phyloP scores from a whole-genome alignment of 2,797 vertebrate genomes.

The Callimico goeldii region DNA sequence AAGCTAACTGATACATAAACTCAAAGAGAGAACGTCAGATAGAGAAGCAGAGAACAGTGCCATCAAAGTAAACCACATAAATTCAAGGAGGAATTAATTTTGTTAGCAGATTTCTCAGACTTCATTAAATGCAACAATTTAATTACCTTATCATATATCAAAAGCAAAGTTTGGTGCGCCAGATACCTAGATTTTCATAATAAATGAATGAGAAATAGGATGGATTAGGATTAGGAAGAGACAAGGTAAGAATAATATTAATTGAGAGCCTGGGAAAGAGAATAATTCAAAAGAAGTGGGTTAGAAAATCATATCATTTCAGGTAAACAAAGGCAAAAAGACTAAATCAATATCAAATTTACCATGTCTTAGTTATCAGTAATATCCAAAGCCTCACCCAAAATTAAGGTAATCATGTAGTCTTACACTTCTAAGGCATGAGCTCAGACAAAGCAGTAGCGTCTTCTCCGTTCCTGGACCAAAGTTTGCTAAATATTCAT shows the following conservation, averaged over 20 bases:
- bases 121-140: conserved; percentile 9
- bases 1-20: neutral
- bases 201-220: neutral
- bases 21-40: neutral
- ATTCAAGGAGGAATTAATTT: neutral
- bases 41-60: neutral
- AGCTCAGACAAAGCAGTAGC: neutral
- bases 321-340: neutral
- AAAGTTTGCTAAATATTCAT: neutral
- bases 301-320: neutral
- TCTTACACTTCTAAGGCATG: neutral
- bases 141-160: neutral
- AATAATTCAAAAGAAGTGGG: neutral
- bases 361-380: neutral
- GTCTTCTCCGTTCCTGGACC: neutral
- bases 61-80: neutral
- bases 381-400: neutral
- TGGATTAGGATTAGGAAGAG: neutral
- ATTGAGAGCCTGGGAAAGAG: neutral
- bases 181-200: neutral
- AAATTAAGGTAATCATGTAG: neutral
- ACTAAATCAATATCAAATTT: neutral
- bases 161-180: neutral
- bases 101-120: neutral
- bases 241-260: neutral